A percentile compares a stretch with the other conserved stretches of the same genome.
Conservation (phyloP, 2,113 vertebrate species). For the Pimephales promelas region DNA sequence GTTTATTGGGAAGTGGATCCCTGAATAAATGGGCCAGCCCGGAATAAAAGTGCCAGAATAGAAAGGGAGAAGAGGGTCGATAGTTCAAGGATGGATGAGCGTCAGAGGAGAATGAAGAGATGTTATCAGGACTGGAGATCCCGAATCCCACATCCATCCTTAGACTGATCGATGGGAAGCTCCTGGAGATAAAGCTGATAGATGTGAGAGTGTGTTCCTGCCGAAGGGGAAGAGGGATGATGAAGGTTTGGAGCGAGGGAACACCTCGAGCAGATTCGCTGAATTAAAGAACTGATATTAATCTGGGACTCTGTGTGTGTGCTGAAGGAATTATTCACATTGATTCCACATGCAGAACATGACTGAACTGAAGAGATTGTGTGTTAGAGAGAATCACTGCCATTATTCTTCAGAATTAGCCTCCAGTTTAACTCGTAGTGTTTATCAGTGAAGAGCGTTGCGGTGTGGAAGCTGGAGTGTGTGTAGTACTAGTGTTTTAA, state of each 20-base stretch:
- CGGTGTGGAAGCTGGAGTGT: too few relatives aligned
- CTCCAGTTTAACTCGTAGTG: background rate
- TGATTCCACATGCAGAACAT: slow-evolving; percentile 15
- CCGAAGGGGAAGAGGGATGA: slow-evolving; percentile 1
- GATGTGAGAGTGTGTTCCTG: slow-evolving; percentile 15
- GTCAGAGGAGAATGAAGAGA: slow-evolving; percentile 19
- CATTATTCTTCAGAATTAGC: too few relatives aligned
- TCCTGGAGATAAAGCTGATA: slow-evolving; percentile 17
- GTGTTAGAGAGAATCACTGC: background rate
- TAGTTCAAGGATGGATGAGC: background rate
- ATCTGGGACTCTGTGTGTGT: slow-evolving; percentile 16
- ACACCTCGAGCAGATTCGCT: slow-evolving; percentile 13
- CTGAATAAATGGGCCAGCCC: background rate
- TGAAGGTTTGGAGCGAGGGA: slow-evolving; percentile 2
- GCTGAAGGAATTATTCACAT: background rate
- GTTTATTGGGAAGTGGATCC: background rate
- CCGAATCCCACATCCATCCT: slow-evolving; percentile 11
- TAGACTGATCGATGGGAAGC: slow-evolving; percentile 8
- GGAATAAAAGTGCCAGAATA: background rate
- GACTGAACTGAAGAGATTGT: slow-evolving; percentile 60
- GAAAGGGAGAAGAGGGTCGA: background rate
- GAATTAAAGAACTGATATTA: slow-evolving; percentile 37
- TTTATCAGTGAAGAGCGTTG: too few relatives aligned
- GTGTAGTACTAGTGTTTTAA: background rate
- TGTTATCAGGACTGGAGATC: background rate